Percentiles rank a stretch among this genome's conserved stretches.
phyloP scores from a whole-genome alignment of 2,113 vertebrate genomes.

The Gadus chalcogrammus region DNA sequence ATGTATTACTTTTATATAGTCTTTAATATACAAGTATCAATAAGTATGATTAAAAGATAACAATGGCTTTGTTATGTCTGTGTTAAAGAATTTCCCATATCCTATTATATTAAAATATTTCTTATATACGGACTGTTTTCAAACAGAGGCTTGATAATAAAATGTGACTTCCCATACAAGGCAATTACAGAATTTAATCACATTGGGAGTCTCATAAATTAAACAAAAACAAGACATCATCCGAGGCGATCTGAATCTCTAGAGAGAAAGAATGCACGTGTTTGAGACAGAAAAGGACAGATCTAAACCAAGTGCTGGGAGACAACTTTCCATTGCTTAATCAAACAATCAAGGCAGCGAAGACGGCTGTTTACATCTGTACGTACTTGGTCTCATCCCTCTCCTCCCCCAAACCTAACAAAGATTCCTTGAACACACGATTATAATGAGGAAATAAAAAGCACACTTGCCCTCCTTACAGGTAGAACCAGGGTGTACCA shows the following conservation, averaged over 20 bases:
- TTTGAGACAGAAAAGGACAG: conserved; percentile 30
- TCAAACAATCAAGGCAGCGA: conserved; percentile 56
- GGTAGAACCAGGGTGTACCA: conserved; percentile 38
- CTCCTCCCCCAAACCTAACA: conserved; percentile 4
- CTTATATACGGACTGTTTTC: conserved; percentile 69
- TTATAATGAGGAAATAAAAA: conserved; percentile 54
- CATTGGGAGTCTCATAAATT: conserved; percentile 71
- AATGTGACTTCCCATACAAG: conserved; percentile 73
- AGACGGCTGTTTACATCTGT: too few species aligned
- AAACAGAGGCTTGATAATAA: conserved; percentile 68
- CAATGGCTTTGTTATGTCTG: conserved; percentile 71
- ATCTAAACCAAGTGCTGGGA: conserved; percentile 33
- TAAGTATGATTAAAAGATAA: conserved; percentile 74
- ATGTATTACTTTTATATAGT: conserved; percentile 65
- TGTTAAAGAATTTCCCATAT: conserved; percentile 73
- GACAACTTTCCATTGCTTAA: conserved; percentile 24
- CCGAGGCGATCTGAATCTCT: conserved; percentile 45
- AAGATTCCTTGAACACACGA: conserved; percentile 57
- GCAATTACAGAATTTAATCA: conserved; percentile 73
- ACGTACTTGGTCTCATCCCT: conserved; percentile 14
- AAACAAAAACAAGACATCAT: conserved; percentile 52
- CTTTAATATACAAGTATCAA: conserved; percentile 75
- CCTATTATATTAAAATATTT: conserved; percentile 79
- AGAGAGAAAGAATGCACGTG: conserved; percentile 16
- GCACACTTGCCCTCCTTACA: conserved; percentile 36